Conservation (phyloP, 1,140 invertebrate species). For the Drosophila tani region DNA sequence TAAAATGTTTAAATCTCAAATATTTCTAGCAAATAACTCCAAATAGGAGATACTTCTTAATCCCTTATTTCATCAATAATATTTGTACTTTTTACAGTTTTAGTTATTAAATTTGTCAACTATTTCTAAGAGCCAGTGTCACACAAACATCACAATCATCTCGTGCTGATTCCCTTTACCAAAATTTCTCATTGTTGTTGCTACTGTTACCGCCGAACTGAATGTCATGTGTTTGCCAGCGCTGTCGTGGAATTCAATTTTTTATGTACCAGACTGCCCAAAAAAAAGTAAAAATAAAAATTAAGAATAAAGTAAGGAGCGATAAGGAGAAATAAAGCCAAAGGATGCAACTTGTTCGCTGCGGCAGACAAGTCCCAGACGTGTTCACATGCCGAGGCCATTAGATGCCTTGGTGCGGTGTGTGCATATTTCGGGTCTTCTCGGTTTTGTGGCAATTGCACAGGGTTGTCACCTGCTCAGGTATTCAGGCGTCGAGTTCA, state of each 20-base stretch:
- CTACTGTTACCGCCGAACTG: slow-evolving; percentile 27
- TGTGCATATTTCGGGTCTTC: slow-evolving; percentile 2
- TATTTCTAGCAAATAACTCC: no score
- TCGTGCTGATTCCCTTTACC: background rate
- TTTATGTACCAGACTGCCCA: slow-evolving; percentile 31
- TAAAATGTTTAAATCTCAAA: no score
- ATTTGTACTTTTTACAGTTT: background rate
- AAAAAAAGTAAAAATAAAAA: slow-evolving; percentile 26
- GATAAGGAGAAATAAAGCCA: slow-evolving; percentile 7
- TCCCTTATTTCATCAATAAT: no score
- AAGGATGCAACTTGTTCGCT: slow-evolving; percentile 41
- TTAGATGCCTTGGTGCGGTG: slow-evolving; percentile 28
- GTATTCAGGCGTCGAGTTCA: slow-evolving; percentile 8
- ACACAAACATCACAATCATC: background rate
- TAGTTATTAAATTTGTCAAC: fast-evolving
- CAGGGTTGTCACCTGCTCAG: slow-evolving; percentile 34
- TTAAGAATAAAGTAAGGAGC: slow-evolving; percentile 8
- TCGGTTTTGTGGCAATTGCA: slow-evolving; percentile 28
- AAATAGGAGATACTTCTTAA: no score
- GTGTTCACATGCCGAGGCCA: slow-evolving; percentile 27
- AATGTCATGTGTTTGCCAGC: slow-evolving; percentile 64
- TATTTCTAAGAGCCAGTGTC: background rate
- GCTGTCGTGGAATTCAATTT: slow-evolving; percentile 55
- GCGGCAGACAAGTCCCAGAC: slow-evolving; percentile 54
- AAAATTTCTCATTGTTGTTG: slow-evolving; percentile 28